Evolutionary conservation across 1,140 invertebrate species (phyloP).

Genomic region (Listronotus oregonensis): DNA sequence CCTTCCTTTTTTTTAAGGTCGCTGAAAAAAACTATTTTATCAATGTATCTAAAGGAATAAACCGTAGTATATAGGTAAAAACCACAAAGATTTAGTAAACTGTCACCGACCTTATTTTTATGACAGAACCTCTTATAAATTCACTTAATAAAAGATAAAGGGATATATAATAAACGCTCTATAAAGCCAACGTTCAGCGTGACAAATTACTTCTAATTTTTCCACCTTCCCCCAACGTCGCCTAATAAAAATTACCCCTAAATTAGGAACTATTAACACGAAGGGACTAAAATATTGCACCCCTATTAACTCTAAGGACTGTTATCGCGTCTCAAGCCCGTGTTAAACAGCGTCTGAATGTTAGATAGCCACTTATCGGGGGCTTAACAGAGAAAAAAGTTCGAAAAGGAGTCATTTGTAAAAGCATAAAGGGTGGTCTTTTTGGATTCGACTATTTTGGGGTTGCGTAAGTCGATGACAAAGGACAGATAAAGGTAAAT

Average conservation of each 20-base stretch:
- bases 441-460: neutral
- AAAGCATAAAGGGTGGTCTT: slow-evolving; percentile 7
- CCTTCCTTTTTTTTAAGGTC: too few relatives aligned
- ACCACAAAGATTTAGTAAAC: too few relatives aligned
- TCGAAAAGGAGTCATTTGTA: slow-evolving; percentile 19
- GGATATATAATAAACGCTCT: neutral
- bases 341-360: slow-evolving; percentile 31
- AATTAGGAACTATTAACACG: slow-evolving; percentile 23
- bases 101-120: too few relatives aligned
- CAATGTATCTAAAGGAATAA: too few relatives aligned
- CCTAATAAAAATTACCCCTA: slow-evolving; percentile 22
- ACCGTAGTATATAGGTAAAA: too few relatives aligned
- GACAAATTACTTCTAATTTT: slow-evolving; percentile 8
- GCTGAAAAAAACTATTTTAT: too few relatives aligned
- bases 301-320: slow-evolving; percentile 25
- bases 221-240: slow-evolving; percentile 9
- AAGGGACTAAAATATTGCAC: slow-evolving; percentile 21
- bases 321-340: slow-evolving; percentile 26
- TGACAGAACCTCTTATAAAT: too few relatives aligned
- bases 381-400: slow-evolving; percentile 23
- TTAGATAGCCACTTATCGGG: slow-evolving; percentile 33
- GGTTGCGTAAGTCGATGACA: slow-evolving; percentile 19
- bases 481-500: slow-evolving; percentile 18
- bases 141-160: neutral
- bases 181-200: neutral